Percentiles rank a stretch among this genome's conserved stretches.
phyloP scores from a whole-genome alignment of 2,113 vertebrate species.

The Rattus rattus region DNA sequence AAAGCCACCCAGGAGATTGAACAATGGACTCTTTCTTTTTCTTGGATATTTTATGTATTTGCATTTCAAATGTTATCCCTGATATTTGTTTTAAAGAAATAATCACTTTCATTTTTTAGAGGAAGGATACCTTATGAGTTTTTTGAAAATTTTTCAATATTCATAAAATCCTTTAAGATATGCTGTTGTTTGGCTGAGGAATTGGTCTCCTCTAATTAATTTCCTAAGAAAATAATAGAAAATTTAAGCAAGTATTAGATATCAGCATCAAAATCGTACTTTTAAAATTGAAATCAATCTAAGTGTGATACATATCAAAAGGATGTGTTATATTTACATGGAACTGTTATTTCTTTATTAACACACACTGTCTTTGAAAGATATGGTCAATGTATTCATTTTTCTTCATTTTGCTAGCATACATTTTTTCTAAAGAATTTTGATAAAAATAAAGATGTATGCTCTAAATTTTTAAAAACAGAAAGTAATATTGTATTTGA shows the following conservation, averaged over 20 bases:
- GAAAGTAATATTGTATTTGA: background rate
- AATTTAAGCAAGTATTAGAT: conserved; percentile 24
- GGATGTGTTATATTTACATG: background rate
- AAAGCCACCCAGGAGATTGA: no score
- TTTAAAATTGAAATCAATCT: conserved; percentile 46
- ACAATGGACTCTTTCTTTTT: no score
- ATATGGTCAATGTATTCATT: background rate
- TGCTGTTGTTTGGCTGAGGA: background rate
- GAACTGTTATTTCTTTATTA: conserved; percentile 23
- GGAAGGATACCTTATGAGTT: background rate
- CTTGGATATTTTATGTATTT: no score
- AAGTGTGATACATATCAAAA: background rate
- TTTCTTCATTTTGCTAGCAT: conserved; percentile 24
- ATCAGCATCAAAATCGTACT: background rate
- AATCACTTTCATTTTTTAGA: background rate
- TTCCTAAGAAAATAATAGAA: background rate
- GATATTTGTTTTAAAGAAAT: conserved; percentile 27
- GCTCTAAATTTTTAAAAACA: background rate
- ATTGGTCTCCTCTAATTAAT: background rate
- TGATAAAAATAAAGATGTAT: background rate
- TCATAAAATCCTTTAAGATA: conserved; percentile 41
- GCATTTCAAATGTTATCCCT: no score
- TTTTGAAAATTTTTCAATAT: background rate
- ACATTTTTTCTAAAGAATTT: background rate
- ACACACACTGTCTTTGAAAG: conserved; percentile 9